Percentiles rank a stretch among this genome's conserved stretches.
Conservation (phyloP, 2,888 invertebrate species). For the Choreutis nemorana region DNA sequence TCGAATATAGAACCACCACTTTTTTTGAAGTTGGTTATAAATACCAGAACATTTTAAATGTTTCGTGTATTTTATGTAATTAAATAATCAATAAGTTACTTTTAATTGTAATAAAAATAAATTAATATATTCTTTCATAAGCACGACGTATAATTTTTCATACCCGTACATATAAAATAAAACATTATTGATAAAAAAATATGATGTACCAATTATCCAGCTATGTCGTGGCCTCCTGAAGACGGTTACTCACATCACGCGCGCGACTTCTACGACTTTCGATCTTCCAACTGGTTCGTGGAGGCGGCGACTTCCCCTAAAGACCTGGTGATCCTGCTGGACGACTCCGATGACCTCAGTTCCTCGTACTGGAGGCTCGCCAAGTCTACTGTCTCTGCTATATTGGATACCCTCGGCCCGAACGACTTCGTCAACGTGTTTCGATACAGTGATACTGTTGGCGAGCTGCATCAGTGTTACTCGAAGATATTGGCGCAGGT, state of each 20-base stretch:
- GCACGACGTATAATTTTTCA: too few relatives aligned
- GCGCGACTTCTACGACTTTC: constrained; percentile 91
- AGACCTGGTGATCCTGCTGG: constrained; percentile 93
- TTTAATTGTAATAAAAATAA: too few relatives aligned
- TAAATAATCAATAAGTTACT: too few relatives aligned
- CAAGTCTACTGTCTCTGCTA: constrained; percentile 85
- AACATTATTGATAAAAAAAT: too few relatives aligned
- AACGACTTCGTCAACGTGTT: constrained; percentile 97
- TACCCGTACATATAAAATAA: too few relatives aligned
- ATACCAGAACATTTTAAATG: too few relatives aligned
- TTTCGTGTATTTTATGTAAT: too few relatives aligned
- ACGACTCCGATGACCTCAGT: constrained; percentile 89
- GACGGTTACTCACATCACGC: constrained; percentile 80
- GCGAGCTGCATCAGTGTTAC: constrained; percentile 89
- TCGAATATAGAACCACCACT: too few relatives aligned
- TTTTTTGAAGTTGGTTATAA: too few relatives aligned
- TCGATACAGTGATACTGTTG: constrained; percentile 84
- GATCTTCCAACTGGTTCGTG: constrained; percentile 95
- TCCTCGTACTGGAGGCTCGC: constrained; percentile 86
- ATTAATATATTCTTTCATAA: too few relatives aligned
- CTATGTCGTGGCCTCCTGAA: constrained; percentile 86
- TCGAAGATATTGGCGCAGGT: constrained; percentile 90
- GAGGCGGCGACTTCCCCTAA: constrained; percentile 97
- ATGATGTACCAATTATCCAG: constrained; percentile 46
- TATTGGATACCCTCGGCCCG: constrained; percentile 94